Conservation (phyloP, 2,797 vertebrate genomes). For the Anguilla marmorata region DNA sequence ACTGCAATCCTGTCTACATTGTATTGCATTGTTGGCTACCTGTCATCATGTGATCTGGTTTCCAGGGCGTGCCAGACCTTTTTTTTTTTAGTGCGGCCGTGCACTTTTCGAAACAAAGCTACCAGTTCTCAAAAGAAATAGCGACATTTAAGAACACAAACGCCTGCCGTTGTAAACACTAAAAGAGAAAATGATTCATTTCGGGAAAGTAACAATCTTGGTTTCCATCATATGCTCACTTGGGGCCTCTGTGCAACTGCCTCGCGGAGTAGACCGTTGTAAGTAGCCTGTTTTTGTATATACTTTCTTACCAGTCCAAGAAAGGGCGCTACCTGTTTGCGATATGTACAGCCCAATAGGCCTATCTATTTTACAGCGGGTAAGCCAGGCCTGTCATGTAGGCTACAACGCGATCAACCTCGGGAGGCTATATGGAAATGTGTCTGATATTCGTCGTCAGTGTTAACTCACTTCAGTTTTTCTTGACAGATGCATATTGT, state of each 20-base stretch:
- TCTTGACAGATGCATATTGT: slow-evolving; percentile 61
- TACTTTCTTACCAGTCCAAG: neutral
- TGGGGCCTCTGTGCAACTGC: slow-evolving; percentile 44
- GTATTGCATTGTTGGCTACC: slow-evolving; percentile 45
- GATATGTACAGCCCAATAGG: neutral
- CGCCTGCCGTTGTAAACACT: neutral
- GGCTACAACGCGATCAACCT: neutral
- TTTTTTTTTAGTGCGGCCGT: neutral
- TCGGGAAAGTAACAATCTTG: slow-evolving; percentile 43
- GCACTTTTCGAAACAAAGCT: neutral
- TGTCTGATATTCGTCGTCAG: neutral
- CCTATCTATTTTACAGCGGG: neutral
- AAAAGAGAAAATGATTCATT: slow-evolving; percentile 16
- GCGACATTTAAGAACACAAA: neutral
- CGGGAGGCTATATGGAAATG: neutral
- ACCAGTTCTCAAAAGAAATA: neutral
- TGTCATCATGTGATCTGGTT: slow-evolving; percentile 46
- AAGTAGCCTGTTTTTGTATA: slow-evolving; percentile 47
- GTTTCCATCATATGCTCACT: slow-evolving; percentile 45
- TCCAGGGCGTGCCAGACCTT: slow-evolving; percentile 30
- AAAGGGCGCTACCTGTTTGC: neutral
- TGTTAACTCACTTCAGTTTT: neutral
- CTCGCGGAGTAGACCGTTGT: slow-evolving; percentile 51
- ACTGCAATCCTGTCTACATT: slow-evolving; percentile 36
- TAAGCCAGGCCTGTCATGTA: neutral